Conservation (phyloP, 2,797 vertebrate genomes). For the Valencia hispanica region DNA sequence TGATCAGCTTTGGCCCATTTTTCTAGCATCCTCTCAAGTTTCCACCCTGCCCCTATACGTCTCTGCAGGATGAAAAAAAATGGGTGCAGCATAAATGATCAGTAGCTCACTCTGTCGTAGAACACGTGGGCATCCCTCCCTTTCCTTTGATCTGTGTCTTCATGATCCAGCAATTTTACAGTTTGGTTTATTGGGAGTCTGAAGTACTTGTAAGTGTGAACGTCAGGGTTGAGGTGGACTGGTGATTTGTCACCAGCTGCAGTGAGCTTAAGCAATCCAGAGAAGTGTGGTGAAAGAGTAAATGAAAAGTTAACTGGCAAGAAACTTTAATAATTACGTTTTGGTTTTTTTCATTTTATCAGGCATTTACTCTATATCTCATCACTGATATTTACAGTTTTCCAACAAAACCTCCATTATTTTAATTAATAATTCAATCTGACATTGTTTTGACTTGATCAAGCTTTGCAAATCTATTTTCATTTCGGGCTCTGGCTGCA, state of each 20-base stretch:
- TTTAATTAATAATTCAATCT: not conserved
- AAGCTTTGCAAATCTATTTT: not conserved
- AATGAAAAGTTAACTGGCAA: not conserved
- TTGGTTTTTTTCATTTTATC: not conserved
- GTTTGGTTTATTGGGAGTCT: not conserved
- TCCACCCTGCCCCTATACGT: not conserved
- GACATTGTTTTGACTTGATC: not conserved
- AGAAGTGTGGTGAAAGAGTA: not conserved
- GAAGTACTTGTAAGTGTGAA: conserved; percentile 7
- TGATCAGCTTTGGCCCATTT: not conserved
- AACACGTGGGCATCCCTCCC: not conserved
- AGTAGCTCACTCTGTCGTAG: not conserved
- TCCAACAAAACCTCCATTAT: not conserved
- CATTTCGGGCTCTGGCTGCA: not conserved
- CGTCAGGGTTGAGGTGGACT: conserved; percentile 4
- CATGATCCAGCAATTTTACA: not conserved
- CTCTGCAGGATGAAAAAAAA: too few relatives aligned
- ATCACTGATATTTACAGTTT: not conserved
- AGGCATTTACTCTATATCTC: too few relatives aligned
- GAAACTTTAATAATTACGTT: not conserved
- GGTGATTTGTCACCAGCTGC: conserved; percentile 6
- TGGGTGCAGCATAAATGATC: not conserved
- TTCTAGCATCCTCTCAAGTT: not conserved
- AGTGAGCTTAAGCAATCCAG: not conserved
- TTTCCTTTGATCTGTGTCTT: conserved; percentile 4